Base-by-base conservation (phyloP, 2,888 invertebrate genomes). In the Drosophila tripunctata region DNA sequence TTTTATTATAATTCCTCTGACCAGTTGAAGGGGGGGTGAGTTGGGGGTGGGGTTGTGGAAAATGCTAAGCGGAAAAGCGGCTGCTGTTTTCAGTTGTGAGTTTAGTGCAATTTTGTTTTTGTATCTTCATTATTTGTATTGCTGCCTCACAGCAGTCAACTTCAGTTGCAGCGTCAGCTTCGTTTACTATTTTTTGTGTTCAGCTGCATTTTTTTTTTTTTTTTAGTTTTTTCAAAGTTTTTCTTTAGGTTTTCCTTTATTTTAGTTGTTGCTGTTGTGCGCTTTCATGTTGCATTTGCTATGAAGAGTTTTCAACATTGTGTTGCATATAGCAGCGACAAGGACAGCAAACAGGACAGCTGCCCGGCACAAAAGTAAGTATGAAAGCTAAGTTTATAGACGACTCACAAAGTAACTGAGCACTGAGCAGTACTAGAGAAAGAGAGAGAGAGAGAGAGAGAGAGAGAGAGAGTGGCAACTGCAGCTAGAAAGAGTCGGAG, bases 1-100 rank as follows among this genome's bases (percentile, higher is more conserved):
- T 86, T 86, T 86, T 84, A 85, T 86, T 82, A 85, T 83, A 84
- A 83, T 82, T 80, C 71, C 74, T 69, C 61, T 73, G 78, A 60
- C 73, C 76, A 31, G 14, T n/a, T 12, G 47, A 35, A 15, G 21
- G 6, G 6, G 21, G 10, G 19, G 38, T 12, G 30, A 8, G 12
- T 8, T 14, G 40, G 7, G 5, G 33, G 33, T n/a, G 24, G 17
- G 14, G 3, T 24, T 14, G n/a, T 27, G 40, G 50, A 12, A 35
- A n/a, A n/a, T n/a, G n/a, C n/a, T n/a, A n/a, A 14, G 41, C 21
- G 54, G 17, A 8, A 8, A 12, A 41, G 58, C 62, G 35, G 33
- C 44, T 55, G 31, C 76, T 58, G 36, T 56, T 72, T 60, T 44
- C 47, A 57, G 63, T 66, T 60, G n/a, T 22, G 66, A 75, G 73